Evolutionary conservation across 2,888 invertebrate genomes (phyloP).

Genomic region (Cantharis flavilabris): DNA sequence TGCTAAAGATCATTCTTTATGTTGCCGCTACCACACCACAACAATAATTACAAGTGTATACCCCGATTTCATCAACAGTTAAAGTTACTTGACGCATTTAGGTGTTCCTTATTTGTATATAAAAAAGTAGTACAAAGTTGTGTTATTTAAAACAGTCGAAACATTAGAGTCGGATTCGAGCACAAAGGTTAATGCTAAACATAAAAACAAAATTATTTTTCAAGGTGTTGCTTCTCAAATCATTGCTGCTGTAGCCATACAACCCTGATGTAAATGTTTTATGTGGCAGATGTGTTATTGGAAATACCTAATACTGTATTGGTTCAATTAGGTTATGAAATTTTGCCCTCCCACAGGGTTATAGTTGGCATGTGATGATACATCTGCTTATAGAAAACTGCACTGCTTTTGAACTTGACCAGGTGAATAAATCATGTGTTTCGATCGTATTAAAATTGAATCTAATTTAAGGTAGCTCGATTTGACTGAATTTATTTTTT

Average conservation of each 20-base stretch:
- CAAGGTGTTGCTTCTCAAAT: background rate
- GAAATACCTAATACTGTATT: conserved; percentile 15
- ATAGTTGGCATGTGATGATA: conserved; percentile 19
- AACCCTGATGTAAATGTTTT: background rate
- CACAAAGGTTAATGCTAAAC: background rate
- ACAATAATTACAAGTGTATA: background rate
- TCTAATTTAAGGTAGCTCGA: background rate
- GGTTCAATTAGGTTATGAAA: conserved; percentile 22
- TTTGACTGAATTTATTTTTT: background rate
- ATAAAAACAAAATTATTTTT: background rate
- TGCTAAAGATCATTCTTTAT: background rate
- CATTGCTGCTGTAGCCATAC: background rate
- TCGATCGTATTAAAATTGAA: background rate
- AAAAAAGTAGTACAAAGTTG: background rate
- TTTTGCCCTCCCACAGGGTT: conserved; percentile 27
- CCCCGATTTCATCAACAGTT: background rate
- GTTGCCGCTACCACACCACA: background rate
- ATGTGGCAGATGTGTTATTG: conserved; percentile 20
- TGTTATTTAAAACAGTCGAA: background rate
- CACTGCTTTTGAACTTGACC: conserved; percentile 14
- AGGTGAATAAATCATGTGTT: conserved; percentile 9
- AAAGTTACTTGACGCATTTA: background rate
- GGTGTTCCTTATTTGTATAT: background rate
- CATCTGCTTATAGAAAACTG: conserved; percentile 24
- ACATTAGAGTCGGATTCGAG: background rate